Evolutionary conservation across 2,888 invertebrate genomes (phyloP), one percentile per base, ranked within the genome.

Genomic region (Zelleria hepariella): DNA sequence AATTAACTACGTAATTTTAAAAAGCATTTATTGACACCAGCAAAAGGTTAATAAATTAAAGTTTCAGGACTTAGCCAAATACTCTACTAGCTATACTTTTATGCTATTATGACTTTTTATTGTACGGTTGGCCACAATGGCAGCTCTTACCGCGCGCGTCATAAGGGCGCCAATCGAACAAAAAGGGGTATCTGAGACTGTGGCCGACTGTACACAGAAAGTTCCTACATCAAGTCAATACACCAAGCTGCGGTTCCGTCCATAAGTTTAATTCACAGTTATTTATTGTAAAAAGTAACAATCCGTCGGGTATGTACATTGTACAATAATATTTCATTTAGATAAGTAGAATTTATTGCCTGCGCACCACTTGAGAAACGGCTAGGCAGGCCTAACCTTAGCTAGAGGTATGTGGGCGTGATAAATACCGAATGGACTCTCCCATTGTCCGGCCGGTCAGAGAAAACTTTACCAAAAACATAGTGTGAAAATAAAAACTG

Each of bases 271-370:
- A 51, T 23, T 21, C 26, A 18, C 18, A 47, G 57, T 57, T 47
- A 57, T 57, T 57, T 57, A 57, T 57, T n/a, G n/a, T 57, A 15
- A 57, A 57, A 57, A 57, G 64, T 67, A 66, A 62, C 63, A 65
- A 42, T 42, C 32, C 60, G 59, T 54, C 62, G 64, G 62, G 60
- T 63, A 42, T 42, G 60, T 63, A 64, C 64, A 63, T 15, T 42
- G 60, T 63, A 64, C 64, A 63, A 32, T 42, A 57, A 70, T 70
- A 68, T 68, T 67, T 71, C 69, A 70, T 69, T 68, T 63, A 69
- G 71, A 72, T 72, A 73, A 69, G 67, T 67, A 61, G 58, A 68
- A 72, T 72, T 72, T 70, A 71, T 71, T 49, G 51, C 23, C 20
- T 18, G 32, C 20, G 32, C 15, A 20, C 32, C 7, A 51, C 32